Conservation (phyloP, 35 echinoderm and acorn worm genomes). For the Hemicentrotus pulcherrimus region DNA sequence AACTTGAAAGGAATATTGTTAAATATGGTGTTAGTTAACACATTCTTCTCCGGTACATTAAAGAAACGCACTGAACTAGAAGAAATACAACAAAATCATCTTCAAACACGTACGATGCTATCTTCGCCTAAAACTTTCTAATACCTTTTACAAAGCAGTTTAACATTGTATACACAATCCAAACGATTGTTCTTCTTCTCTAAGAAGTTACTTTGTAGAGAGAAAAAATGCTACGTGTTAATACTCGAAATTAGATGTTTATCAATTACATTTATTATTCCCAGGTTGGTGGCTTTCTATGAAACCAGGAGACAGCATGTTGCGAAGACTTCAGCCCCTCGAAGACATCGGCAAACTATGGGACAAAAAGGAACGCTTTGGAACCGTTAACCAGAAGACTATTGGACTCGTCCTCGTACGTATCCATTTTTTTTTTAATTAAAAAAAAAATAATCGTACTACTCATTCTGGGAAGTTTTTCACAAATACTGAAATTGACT, state of each 20-base stretch:
- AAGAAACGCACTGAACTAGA: too few relatives aligned
- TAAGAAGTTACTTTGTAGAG: background rate
- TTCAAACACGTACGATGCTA: background rate
- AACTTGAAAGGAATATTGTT: too few relatives aligned
- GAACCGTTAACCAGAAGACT: slow-evolving; percentile 73
- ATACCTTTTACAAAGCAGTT: background rate
- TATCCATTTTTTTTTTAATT: background rate
- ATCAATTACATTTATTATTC: background rate
- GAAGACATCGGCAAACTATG: slow-evolving; percentile 74
- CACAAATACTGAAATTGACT: too few relatives aligned
- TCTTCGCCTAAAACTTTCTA: background rate
- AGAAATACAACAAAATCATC: too few relatives aligned
- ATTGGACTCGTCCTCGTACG: slow-evolving; percentile 81
- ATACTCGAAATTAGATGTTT: background rate
- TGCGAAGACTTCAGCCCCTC: slow-evolving; percentile 66
- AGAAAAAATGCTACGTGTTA: background rate
- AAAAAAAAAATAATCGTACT: too few relatives aligned
- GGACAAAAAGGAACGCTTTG: slow-evolving; percentile 80
- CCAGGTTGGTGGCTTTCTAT: slow-evolving; percentile 86
- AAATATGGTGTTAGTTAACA: too few relatives aligned
- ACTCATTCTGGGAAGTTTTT: too few relatives aligned
- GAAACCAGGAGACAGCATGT: slow-evolving; percentile 74
- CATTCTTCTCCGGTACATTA: too few relatives aligned
- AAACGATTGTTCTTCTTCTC: background rate
- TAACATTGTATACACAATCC: background rate